Percentiles rank a stretch among this genome's conserved stretches.
phyloP scores from a whole-genome alignment of 1,140 invertebrate species.

The Contarinia nasturtii region DNA sequence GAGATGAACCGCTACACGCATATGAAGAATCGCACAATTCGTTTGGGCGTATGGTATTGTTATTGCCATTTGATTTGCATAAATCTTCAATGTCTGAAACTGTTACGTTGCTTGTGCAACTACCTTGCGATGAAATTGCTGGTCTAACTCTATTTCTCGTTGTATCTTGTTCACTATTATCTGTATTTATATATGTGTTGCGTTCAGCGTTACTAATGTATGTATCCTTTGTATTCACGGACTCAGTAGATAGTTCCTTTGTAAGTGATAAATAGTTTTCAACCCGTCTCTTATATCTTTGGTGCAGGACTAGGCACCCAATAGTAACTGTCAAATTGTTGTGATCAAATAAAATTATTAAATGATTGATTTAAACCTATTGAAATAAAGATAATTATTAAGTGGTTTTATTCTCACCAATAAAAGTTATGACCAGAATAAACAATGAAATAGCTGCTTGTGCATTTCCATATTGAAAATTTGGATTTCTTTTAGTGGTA shows the following conservation, averaged over 20 bases:
- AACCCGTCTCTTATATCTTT: slow-evolving; percentile 38
- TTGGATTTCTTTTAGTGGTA: slow-evolving; percentile 43
- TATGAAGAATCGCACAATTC: slow-evolving; percentile 27
- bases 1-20: slow-evolving; percentile 25
- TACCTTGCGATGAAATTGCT: too few relatives aligned
- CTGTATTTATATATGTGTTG: too few relatives aligned
- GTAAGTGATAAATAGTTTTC: slow-evolving; percentile 27
- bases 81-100: slow-evolving; percentile 55
- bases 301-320: slow-evolving; percentile 52
- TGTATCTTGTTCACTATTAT: too few relatives aligned
- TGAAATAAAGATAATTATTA: too few relatives aligned
- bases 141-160: too few relatives aligned
- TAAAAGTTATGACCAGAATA: slow-evolving; percentile 42
- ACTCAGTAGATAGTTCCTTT: slow-evolving; percentile 19
- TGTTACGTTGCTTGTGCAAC: slow-evolving; percentile 23
- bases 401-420: slow-evolving; percentile 33
- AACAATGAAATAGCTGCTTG: slow-evolving; percentile 49
- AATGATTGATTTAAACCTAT: too few relatives aligned
- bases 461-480: slow-evolving; percentile 57
- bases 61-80: not conserved
- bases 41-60: slow-evolving; percentile 5
- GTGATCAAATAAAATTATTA: too few relatives aligned
- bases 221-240: slow-evolving; percentile 4
- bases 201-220: too few relatives aligned
- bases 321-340: slow-evolving; percentile 36